Evolutionary conservation across 23 tunicate species (phyloP).

Genomic region (Phallusia fumigata): DNA sequence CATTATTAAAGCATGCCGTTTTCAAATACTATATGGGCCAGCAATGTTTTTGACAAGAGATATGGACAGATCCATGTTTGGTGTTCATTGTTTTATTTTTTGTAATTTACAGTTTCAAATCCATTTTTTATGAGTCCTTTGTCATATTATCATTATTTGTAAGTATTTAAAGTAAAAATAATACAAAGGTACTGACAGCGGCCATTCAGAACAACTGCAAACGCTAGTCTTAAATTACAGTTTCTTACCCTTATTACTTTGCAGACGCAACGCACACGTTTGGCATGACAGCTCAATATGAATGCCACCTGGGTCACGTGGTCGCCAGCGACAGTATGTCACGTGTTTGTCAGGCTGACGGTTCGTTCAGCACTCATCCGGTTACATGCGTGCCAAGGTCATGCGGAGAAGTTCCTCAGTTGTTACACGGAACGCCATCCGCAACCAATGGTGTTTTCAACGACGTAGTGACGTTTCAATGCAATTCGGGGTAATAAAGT

Average conservation of each 20-base stretch:
- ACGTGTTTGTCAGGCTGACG: constrained; percentile 55
- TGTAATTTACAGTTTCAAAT: no score
- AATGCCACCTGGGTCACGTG: constrained; percentile 53
- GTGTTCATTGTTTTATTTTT: no score
- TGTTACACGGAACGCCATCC: constrained; percentile 45
- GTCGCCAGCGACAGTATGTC: constrained; percentile 21
- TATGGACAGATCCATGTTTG: no score
- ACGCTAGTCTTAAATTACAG: no score
- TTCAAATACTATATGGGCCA: no score
- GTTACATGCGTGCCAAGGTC: constrained; percentile 44
- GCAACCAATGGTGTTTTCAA: constrained; percentile 19
- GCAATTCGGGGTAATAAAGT: constrained; percentile 82
- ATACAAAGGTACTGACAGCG: no score
- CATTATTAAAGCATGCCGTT: no score
- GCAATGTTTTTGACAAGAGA: no score
- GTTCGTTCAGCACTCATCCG: constrained; percentile 35
- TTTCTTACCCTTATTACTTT: background rate
- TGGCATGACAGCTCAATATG: constrained; percentile 66
- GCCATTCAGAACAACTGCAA: no score
- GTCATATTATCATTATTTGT: no score
- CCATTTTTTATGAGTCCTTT: no score
- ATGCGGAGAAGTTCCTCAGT: constrained; percentile 40
- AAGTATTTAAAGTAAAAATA: no score
- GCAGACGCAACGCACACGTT: constrained; percentile 57
- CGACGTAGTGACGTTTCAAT: constrained; percentile 46